Evolutionary conservation across 2,797 vertebrate genomes (phyloP).

Genomic region (Alcedo atthis): DNA sequence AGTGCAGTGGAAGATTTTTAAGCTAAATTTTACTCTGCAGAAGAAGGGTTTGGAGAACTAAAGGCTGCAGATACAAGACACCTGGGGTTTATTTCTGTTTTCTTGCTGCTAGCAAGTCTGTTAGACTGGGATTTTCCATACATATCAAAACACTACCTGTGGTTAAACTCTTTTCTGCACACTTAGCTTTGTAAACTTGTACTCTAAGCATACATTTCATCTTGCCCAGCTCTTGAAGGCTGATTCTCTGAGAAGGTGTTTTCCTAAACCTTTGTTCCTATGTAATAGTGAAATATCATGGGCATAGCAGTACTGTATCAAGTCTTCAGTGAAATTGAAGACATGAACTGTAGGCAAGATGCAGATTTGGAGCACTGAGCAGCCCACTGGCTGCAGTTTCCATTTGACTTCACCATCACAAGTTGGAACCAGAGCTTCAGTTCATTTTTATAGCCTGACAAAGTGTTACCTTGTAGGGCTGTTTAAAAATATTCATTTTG

Average conservation of each 20-base stretch:
- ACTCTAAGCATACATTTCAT: background rate
- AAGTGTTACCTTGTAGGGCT: background rate
- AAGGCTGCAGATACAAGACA: background rate
- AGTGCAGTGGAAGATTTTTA: background rate
- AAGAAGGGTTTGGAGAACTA: background rate
- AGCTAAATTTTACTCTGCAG: background rate
- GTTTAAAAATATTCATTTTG: background rate
- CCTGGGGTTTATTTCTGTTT: background rate
- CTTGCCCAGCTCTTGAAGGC: background rate
- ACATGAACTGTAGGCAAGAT: background rate
- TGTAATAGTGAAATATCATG: background rate
- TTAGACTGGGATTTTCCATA: conserved; percentile 2
- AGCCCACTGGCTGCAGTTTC: background rate
- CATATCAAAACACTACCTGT: background rate
- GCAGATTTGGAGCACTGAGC: background rate
- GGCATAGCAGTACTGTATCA: background rate
- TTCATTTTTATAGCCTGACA: background rate
- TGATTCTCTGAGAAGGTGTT: background rate
- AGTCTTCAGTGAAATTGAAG: background rate
- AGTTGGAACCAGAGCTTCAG: background rate
- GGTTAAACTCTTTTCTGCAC: background rate
- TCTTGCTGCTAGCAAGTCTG: background rate
- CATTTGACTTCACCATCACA: background rate
- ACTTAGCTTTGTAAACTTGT: background rate
- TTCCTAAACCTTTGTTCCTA: background rate